Base-by-base conservation (phyloP, 2,797 vertebrate genomes). In the Rhinophrynus dorsalis region DNA sequence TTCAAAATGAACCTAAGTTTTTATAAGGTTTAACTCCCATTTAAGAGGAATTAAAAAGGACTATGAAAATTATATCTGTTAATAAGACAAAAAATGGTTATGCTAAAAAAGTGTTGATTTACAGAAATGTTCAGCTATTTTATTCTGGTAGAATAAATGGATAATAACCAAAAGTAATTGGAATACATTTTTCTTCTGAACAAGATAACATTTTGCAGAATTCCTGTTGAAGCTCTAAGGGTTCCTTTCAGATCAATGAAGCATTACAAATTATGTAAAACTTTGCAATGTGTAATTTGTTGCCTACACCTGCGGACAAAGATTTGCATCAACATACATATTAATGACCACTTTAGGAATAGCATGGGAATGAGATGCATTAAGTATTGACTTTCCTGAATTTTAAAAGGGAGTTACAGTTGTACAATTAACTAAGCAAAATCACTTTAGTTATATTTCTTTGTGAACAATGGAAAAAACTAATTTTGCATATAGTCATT, bases 251-350 rank as follows among this genome's bases (percentile, higher is more conserved):
- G 8, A 55, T 40, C 67, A 67, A 3, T 40, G 61, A 66, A 40
- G 48, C 61, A 61, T 40, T 58, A 9, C 37, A 55, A 35, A 64
- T 69, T 55, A 60, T 50, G 54, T 59, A 60, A 61, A 75, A 61
- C 35, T 70, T 48, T 59, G 38, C 55, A 45, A 65, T 45, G 15
- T 37, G 23, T 47, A 69, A 70, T 69, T 58, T 38, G 52, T 57
- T 72, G 45, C 52, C 35, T 57, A 72, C 60, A 72, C 68, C 68
- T 71, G 68, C 56, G 68, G 68, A 70, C 60, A 56, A 30, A 38
- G 59, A 71, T 71, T 64, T 63, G 60, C 68, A 72, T 72, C 52
- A 40, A 37, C 52, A 72, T 72, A 32, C 60, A 72, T 72, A 71
- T 71, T 71, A 64, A 71, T 64, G 26, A 64, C 6, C 40, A 40